Conservation (phyloP, 1,140 invertebrate genomes). For the Trachymyrmex cornetzi region DNA sequence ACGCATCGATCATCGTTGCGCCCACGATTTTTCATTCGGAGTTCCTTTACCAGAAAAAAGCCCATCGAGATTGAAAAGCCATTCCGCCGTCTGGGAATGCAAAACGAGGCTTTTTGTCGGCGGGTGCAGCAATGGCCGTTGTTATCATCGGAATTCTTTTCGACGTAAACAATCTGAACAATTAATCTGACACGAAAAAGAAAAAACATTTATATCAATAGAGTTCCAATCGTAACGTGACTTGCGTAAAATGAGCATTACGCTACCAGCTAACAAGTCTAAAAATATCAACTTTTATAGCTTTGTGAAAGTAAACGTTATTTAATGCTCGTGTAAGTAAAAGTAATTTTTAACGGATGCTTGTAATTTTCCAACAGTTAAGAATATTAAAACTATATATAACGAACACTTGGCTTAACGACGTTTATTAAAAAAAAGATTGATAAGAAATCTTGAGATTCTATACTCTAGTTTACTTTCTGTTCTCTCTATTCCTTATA, state of each 20-base stretch:
- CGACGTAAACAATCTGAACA: not conserved
- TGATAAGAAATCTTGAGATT: not conserved
- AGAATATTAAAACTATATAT: not conserved
- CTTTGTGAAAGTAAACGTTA: not conserved
- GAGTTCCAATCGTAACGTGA: not conserved
- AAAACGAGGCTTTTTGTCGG: slow-evolving; percentile 58
- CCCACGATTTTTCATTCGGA: slow-evolving; percentile 73
- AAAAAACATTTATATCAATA: not conserved
- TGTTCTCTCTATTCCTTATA: not conserved
- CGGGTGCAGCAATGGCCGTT: slow-evolving; percentile 17
- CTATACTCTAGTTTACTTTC: not conserved
- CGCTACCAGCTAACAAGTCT: not conserved
- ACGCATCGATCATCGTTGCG: slow-evolving; percentile 75
- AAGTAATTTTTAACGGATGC: not conserved
- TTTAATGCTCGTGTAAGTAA: not conserved
- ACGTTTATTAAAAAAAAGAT: not conserved
- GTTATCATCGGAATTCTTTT: slow-evolving; percentile 16
- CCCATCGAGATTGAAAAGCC: slow-evolving; percentile 73
- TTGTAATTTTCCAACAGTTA: not conserved
- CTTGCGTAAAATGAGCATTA: not conserved
- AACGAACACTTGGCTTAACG: not conserved
- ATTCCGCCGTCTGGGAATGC: slow-evolving; percentile 69
- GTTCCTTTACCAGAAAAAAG: slow-evolving; percentile 53
- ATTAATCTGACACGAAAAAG: slow-evolving; percentile 1
- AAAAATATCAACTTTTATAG: not conserved